Base-by-base conservation (phyloP, 2,113 vertebrate species). In the Trogon melanurus region DNA sequence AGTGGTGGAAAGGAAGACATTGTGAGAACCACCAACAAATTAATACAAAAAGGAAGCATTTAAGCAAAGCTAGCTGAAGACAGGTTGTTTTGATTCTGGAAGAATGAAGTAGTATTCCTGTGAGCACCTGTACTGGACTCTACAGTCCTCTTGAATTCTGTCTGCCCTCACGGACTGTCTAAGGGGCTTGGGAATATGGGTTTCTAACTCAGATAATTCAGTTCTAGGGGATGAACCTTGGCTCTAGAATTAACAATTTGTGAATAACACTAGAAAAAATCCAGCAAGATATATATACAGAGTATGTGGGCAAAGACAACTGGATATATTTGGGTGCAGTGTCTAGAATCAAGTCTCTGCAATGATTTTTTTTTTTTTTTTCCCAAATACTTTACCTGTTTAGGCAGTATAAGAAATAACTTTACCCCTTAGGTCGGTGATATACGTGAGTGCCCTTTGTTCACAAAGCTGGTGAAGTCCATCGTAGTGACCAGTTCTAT, bases 131-230 rank as follows among this genome's bases (percentile, higher is more conserved):
- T 6, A 54, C 5, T 26, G 29, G 44, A n/a, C 14, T 29, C 20
- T 0, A 0, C 15, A n/a, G 27, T 47, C 17, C 7, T 4, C 47
- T 48, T 76, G 22, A 53, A 83, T 11, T 62, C 44, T 86, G 11
- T n/a, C 9, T 76, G 4, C 54, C 6, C 15, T 41, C 45, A 21
- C 0, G 2, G 38, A 50, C 6, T 41, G 2, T 50, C 15, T 38
- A 48, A 70, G 51, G 51, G 44, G 6, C 16, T 34, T 75, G 54
- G 10, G 22, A 22, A 41, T 30, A 30, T 3, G 6, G 4, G 1
- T 4, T 71, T 75, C 29, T 65, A 48, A 71, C 17, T 60, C 45
- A 36, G 51, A 8, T 76, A 76, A 18, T 65, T 74, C 13, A 67
- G 44, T 27, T 48, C 61, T 34, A 8, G 27, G 21, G 34, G 11